A percentile compares a stretch with the other conserved stretches of the same genome.
phyloP scores from a whole-genome alignment of 2,797 vertebrate genomes.

The Coregonus ussuriensis region DNA sequence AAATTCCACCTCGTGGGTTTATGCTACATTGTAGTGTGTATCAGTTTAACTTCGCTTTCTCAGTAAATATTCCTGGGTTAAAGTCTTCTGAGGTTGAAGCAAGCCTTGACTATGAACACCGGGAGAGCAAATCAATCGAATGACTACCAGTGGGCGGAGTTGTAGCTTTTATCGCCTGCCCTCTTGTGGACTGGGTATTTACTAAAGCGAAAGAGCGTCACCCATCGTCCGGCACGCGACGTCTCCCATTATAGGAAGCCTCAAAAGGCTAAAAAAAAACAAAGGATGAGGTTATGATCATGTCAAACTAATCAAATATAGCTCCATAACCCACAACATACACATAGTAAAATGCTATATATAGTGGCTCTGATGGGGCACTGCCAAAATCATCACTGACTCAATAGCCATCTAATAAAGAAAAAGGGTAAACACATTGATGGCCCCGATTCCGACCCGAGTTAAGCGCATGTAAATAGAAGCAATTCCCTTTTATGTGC shows the following conservation, averaged over 20 bases:
- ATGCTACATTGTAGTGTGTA: background rate
- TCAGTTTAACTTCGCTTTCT: background rate
- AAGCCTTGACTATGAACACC: conserved; percentile 9
- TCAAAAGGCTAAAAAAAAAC: background rate
- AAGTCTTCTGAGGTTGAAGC: background rate
- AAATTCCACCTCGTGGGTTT: background rate
- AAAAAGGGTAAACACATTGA: too few species aligned
- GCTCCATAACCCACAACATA: background rate
- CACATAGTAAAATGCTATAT: background rate
- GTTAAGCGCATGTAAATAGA: too few species aligned
- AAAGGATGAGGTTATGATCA: background rate
- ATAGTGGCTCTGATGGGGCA: too few species aligned
- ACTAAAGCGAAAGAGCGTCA: background rate
- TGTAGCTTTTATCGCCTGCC: background rate
- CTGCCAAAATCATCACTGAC: too few species aligned
- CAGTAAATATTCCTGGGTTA: background rate
- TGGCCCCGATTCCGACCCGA: too few species aligned
- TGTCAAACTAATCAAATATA: background rate
- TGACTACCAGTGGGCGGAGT: conserved; percentile 52
- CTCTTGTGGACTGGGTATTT: background rate
- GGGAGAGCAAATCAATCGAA: conserved; percentile 30
- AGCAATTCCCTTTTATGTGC: too few species aligned
- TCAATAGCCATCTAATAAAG: too few species aligned
- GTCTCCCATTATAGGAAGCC: background rate
- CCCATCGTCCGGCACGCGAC: background rate